These are phyloP conservation scores for Cyprinodon diabolis DNA, from an alignment of 2,797 vertebrate species.

Conservation along the genomic window DNA sequence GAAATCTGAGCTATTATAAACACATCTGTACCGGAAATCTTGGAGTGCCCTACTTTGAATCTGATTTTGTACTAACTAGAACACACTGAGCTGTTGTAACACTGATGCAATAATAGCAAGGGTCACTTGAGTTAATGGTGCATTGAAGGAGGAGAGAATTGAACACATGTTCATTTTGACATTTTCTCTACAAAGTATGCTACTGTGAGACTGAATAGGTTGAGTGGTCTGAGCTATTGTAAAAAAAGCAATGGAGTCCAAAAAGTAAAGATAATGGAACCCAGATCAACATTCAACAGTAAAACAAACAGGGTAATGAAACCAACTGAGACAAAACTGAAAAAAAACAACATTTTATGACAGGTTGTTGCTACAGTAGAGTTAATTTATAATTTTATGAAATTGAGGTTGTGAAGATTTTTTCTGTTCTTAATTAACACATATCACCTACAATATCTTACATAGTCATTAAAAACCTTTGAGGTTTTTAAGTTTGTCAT, in stretches of 20 bases:
- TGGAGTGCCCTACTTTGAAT: slow-evolving; percentile 34
- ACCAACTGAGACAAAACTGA: not conserved
- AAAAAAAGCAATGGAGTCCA: slow-evolving; percentile 19
- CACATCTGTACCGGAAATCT: slow-evolving; percentile 26
- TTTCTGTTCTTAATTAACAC: not conserved
- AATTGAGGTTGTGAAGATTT: not conserved
- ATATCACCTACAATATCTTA: not conserved
- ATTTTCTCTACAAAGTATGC: slow-evolving; percentile 51
- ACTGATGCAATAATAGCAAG: slow-evolving; percentile 17
- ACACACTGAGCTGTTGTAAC: not conserved
- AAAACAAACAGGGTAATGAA: not conserved
- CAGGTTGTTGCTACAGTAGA: not conserved
- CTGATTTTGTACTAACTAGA: not conserved
- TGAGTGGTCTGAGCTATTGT: slow-evolving; percentile 47
- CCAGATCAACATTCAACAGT: not conserved
- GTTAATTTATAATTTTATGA: not conserved
- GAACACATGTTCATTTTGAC: slow-evolving; percentile 59
- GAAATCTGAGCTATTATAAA: not conserved
- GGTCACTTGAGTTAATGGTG: slow-evolving; percentile 45
- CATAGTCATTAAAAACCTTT: not conserved
- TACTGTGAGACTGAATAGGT: slow-evolving; percentile 40
- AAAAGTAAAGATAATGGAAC: slow-evolving; percentile 23
- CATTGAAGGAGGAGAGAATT: slow-evolving; percentile 13
- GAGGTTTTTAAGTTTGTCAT: not conserved
- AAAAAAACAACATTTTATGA: not conserved